A percentile compares a stretch with the other conserved stretches of the same genome.
Conservation (phyloP, 2,888 invertebrate species). For the Drosophila barbarae region DNA sequence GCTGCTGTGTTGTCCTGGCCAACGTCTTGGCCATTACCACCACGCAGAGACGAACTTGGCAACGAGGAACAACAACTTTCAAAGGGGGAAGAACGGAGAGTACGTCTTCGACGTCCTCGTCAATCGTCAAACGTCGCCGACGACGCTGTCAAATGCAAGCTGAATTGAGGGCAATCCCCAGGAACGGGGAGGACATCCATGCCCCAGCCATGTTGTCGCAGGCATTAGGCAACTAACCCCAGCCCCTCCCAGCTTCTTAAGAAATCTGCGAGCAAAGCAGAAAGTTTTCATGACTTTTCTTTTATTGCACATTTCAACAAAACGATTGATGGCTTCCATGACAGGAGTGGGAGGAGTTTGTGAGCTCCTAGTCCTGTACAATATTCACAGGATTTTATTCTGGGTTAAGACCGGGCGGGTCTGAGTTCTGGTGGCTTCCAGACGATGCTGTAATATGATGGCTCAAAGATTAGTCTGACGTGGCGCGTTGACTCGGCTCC, state of each 20-base stretch:
- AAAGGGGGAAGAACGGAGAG: not conserved
- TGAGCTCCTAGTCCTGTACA: conserved; percentile 36
- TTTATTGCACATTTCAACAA: conserved; percentile 78
- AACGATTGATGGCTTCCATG: conserved; percentile 79
- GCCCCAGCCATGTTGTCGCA: conserved; percentile 68
- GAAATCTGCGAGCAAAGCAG: conserved; percentile 72
- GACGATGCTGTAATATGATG: conserved; percentile 69
- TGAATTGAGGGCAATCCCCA: conserved; percentile 41
- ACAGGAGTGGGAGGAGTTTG: conserved; percentile 48
- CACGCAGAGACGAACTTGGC: conserved; percentile 40
- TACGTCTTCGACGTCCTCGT: conserved; percentile 71
- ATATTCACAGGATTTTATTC: conserved; percentile 75
- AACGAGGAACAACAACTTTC: conserved; percentile 48
- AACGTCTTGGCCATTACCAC: conserved; percentile 60
- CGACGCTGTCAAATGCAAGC: conserved; percentile 71
- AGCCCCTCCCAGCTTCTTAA: conserved; percentile 21
- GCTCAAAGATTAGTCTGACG: conserved; percentile 77
- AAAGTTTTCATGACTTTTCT: conserved; percentile 78
- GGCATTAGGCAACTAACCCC: conserved; percentile 70
- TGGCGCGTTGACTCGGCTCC: conserved; percentile 67
- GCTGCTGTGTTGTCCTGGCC: conserved; percentile 27
- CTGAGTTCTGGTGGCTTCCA: conserved; percentile 43
- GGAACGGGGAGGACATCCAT: conserved; percentile 36
- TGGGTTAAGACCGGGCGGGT: conserved; percentile 25
- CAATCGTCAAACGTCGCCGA: conserved; percentile 76